A percentile compares a stretch with the other conserved stretches of the same genome.
Conservation (phyloP, 2,888 invertebrate species). For the Lomographa bimaculata region DNA sequence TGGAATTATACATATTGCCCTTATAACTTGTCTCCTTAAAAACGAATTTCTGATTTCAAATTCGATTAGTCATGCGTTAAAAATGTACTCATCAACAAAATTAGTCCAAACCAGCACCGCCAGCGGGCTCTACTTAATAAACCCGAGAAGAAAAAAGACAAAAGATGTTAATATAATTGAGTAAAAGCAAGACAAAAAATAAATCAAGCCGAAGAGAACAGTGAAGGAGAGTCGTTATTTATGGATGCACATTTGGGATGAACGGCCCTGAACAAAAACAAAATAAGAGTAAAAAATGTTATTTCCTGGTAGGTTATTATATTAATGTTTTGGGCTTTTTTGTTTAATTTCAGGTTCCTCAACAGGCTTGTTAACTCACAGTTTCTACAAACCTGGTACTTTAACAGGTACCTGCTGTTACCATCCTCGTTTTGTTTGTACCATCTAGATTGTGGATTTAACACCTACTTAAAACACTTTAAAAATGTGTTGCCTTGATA, state of each 20-base stretch:
- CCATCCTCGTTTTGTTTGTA: too few species aligned
- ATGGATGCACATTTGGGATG: conserved; percentile 81
- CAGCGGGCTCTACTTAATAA: conserved; percentile 71
- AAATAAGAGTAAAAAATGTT: conserved; percentile 36
- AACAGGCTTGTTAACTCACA: conserved; percentile 2
- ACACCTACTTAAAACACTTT: too few species aligned
- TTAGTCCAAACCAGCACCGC: conserved; percentile 38
- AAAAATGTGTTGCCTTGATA: too few species aligned
- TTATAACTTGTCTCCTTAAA: too few species aligned
- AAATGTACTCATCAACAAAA: neutral
- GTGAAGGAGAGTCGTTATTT: conserved; percentile 74
- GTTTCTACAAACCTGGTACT: too few species aligned
- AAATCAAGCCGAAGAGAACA: conserved; percentile 65
- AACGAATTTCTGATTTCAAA: too few species aligned
- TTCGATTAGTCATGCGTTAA: too few species aligned
- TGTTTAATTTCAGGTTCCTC: conserved; percentile 26
- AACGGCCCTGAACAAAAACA: conserved; percentile 74
- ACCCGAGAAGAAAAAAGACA: conserved; percentile 59
- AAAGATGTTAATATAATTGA: conserved; percentile 43
- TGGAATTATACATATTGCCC: too few species aligned
- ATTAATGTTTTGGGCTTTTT: conserved; percentile 46
- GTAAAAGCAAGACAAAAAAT: conserved; percentile 63
- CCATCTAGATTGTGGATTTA: too few species aligned
- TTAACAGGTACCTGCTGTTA: too few species aligned
- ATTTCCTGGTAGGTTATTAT: conserved; percentile 63